These are phyloP conservation scores for Tetraodon nigroviridis DNA, from an alignment of 2,113 vertebrate genomes.

Conservation along the genomic window DNA sequence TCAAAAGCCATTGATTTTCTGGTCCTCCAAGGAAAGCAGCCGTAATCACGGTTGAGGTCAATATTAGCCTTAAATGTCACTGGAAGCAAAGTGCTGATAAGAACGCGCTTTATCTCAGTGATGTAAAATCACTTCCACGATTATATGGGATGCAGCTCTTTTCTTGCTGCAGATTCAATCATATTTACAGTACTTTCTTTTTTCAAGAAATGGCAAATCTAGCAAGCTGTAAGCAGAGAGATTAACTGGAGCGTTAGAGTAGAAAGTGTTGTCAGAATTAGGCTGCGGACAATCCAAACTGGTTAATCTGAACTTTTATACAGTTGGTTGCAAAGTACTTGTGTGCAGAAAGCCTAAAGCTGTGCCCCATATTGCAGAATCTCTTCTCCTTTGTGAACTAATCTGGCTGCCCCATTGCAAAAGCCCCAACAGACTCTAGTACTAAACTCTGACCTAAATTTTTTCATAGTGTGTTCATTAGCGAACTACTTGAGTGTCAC, in stretches of 20 bases:
- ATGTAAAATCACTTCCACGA: neutral
- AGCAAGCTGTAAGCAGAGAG: neutral
- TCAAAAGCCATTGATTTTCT: constrained; percentile 48
- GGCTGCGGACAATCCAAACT: neutral
- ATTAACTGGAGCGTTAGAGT: neutral
- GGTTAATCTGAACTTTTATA: too few relatives aligned
- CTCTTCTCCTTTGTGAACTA: neutral
- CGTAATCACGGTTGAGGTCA: constrained; percentile 25
- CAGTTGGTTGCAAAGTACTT: neutral
- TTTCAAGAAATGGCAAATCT: neutral
- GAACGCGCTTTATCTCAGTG: constrained; percentile 6
- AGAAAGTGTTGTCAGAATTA: neutral
- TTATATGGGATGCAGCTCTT: neutral
- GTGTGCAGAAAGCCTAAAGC: neutral
- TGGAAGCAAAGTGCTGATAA: constrained; percentile 31
- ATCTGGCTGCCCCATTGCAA: neutral
- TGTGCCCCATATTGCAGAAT: neutral
- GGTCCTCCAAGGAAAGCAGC: constrained; percentile 8
- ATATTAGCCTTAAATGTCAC: constrained; percentile 50
- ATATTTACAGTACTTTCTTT: neutral
- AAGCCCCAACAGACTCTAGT: neutral
- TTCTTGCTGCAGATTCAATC: constrained; percentile 2
- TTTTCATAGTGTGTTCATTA: neutral
- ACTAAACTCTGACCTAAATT: neutral
- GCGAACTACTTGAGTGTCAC: neutral